These are phyloP conservation scores for Graptemys geographica DNA, from an alignment of 2,797 vertebrate genomes.

Conservation along the genomic window DNA sequence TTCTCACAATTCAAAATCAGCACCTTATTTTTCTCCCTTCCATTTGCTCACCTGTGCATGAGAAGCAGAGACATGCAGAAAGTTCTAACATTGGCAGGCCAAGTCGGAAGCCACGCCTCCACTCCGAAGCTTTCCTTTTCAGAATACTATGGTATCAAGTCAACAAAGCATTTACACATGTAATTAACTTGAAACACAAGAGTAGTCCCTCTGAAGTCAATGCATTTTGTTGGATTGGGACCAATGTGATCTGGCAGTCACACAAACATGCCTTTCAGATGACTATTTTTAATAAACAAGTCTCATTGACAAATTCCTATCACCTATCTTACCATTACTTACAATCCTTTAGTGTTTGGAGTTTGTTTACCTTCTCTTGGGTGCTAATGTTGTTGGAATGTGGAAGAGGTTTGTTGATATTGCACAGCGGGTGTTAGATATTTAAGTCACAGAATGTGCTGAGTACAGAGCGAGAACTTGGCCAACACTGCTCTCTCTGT, in stretches of 20 bases:
- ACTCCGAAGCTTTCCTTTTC: background rate
- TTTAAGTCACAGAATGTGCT: background rate
- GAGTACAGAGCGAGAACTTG: background rate
- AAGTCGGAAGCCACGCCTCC: background rate
- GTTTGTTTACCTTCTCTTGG: conserved; percentile 29
- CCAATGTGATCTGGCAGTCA: background rate
- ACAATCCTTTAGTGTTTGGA: conserved; percentile 4
- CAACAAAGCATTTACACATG: background rate
- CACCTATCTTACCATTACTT: background rate
- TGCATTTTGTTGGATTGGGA: background rate
- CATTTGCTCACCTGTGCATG: background rate
- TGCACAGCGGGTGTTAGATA: background rate
- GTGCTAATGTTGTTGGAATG: background rate
- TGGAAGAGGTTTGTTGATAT: background rate
- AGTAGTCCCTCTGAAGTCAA: background rate
- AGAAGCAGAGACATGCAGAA: background rate
- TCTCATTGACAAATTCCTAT: background rate
- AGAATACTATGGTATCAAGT: background rate
- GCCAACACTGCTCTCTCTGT: background rate
- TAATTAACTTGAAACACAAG: background rate
- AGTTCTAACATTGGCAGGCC: background rate
- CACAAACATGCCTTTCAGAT: background rate
- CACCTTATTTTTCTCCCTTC: background rate
- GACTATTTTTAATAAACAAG: background rate
- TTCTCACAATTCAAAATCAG: background rate